Percentiles rank a stretch among this genome's conserved stretches.
phyloP scores from a whole-genome alignment of 2,888 invertebrate species.

The Mystacides longicornis region DNA sequence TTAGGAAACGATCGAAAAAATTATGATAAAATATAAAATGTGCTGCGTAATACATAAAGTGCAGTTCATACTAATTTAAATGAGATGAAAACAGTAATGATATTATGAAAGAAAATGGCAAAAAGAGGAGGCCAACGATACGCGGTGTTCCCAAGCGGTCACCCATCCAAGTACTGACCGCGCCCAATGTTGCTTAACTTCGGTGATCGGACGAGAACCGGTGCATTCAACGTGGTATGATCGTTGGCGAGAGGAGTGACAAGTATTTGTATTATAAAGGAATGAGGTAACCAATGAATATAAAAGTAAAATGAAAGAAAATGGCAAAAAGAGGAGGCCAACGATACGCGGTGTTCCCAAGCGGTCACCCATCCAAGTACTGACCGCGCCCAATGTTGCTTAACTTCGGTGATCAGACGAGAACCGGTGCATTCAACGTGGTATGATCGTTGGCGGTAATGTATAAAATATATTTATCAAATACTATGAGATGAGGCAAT shows the following conservation, averaged over 20 bases:
- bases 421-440: constrained; percentile 42
- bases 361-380: constrained; percentile 40
- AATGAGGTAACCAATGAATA: no score
- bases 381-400: constrained; percentile 41
- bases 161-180: constrained; percentile 39
- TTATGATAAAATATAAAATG: no score
- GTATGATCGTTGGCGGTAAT: constrained; percentile 42
- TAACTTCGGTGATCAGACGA: constrained; percentile 45
- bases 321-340: no score
- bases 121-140: constrained; percentile 29
- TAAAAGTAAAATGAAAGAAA: no score
- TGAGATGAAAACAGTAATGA: no score
- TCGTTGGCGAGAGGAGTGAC: constrained; percentile 38
- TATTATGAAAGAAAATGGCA: no score
- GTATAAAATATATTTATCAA: no score
- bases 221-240: constrained; percentile 40
- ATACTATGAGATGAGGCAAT: no score
- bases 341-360: constrained; percentile 37
- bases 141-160: constrained; percentile 38
- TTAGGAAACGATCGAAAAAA: no score
- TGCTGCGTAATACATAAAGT: no score
- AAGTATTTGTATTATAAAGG: no score
- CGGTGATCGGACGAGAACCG: constrained; percentile 46
- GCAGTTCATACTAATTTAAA: no score
- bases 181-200: constrained; percentile 44